Conservation (phyloP, 1,140 invertebrate species). For the Eumeta japonica region DNA sequence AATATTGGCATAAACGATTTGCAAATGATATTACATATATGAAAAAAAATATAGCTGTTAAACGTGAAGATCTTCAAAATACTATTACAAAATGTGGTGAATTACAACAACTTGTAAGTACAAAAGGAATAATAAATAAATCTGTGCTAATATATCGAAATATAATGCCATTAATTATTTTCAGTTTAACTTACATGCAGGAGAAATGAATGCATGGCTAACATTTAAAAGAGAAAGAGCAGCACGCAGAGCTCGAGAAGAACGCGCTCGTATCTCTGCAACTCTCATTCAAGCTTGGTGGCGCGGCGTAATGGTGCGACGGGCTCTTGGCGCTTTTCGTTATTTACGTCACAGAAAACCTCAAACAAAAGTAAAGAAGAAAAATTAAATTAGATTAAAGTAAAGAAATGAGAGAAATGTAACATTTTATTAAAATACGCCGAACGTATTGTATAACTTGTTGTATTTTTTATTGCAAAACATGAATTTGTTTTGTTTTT, state of each 20-base stretch:
- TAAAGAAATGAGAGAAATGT: conserved; percentile 11
- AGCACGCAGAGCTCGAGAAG: conserved; percentile 30
- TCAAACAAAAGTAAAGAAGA: conserved; percentile 40
- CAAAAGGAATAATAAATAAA: neutral
- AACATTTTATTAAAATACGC: too few relatives aligned
- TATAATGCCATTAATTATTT: conserved; percentile 14
- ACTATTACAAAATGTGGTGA: conserved; percentile 22
- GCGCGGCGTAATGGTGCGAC: conserved; percentile 68
- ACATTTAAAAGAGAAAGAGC: conserved; percentile 44
- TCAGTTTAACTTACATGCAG: conserved; percentile 38
- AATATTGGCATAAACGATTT: conserved; percentile 32
- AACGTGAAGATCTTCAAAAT: conserved; percentile 23
- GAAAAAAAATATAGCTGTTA: conserved; percentile 14
- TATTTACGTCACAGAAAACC: conserved; percentile 52
- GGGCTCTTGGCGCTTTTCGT: conserved; percentile 63
- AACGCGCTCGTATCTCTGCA: conserved; percentile 28
- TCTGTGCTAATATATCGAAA: conserved; percentile 4
- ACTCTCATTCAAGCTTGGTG: conserved; percentile 67
- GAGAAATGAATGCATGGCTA: conserved; percentile 47
- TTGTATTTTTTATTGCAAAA: too few relatives aligned
- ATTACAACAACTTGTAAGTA: conserved; percentile 30
- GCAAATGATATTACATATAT: conserved; percentile 22
- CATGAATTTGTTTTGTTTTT: neutral
- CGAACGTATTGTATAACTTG: too few relatives aligned
- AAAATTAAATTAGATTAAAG: conserved; percentile 11